Conservation (phyloP, 2,888 invertebrate species). For the Drosophila borborema region DNA sequence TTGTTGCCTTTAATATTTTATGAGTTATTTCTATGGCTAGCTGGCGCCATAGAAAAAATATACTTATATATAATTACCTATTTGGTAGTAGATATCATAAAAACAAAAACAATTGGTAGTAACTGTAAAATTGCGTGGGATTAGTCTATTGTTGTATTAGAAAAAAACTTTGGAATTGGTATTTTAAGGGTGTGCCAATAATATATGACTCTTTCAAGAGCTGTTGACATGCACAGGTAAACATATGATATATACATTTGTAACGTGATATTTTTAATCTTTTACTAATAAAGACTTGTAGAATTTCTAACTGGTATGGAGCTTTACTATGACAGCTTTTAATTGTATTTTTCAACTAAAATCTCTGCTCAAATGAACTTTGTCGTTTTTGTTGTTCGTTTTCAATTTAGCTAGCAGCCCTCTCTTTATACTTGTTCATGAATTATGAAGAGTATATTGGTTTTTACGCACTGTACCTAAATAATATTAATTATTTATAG, state of each 20-base stretch:
- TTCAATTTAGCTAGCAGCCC: constrained; percentile 27
- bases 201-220: neutral
- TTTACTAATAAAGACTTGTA: neutral
- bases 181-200: constrained; percentile 3
- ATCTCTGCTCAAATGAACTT: constrained; percentile 57
- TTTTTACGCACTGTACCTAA: too few species aligned
- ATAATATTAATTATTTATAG: too few species aligned
- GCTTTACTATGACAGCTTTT: constrained; percentile 34
- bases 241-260: neutral
- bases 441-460: neutral
- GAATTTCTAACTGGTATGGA: neutral
- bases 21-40: constrained; percentile 46
- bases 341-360: constrained; percentile 39
- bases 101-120: constrained; percentile 7
- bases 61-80: constrained; percentile 7
- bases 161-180: constrained; percentile 1
- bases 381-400: constrained; percentile 31
- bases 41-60: constrained; percentile 50
- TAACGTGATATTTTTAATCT: neutral
- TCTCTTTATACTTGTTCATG: constrained; percentile 30
- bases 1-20: constrained; percentile 17
- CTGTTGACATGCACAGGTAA: neutral
- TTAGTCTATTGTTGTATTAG: constrained; percentile 7
- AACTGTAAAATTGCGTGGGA: constrained; percentile 27
- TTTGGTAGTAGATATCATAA: constrained; percentile 4